Percentiles rank a stretch among this genome's conserved stretches.
Conservation (phyloP, 1,140 invertebrate species). For the Anagrus nilaparvatae region DNA sequence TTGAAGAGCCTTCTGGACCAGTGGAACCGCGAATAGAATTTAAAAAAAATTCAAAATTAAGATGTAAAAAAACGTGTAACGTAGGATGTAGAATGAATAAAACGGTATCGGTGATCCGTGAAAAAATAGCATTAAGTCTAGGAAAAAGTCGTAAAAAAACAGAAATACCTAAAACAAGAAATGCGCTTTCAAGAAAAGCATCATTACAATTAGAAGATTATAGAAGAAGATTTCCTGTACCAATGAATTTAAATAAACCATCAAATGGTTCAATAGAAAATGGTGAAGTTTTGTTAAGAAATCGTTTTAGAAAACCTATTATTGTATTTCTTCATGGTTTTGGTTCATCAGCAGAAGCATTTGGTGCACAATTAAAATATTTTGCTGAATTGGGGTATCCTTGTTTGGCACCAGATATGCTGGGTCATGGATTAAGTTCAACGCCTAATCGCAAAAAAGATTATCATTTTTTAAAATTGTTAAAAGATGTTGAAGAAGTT, state of each 20-base stretch:
- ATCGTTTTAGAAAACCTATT: slow-evolving; percentile 40
- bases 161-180: background rate
- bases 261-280: slow-evolving; percentile 6
- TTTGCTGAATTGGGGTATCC: slow-evolving; percentile 54
- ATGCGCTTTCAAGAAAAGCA: background rate
- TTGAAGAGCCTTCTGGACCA: too few relatives aligned
- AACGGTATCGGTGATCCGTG: slow-evolving; percentile 23
- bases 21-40: slow-evolving; percentile 31
- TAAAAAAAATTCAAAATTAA: slow-evolving; percentile 20
- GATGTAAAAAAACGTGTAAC: too few relatives aligned
- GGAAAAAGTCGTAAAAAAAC: background rate
- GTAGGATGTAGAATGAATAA: slow-evolving; percentile 24
- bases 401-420: slow-evolving; percentile 58
- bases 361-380: slow-evolving; percentile 52
- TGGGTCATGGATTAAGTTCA: slow-evolving; percentile 63
- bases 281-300: slow-evolving; percentile 21
- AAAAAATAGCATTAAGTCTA: slow-evolving; percentile 16
- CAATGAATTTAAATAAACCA: background rate
- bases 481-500: slow-evolving; percentile 50
- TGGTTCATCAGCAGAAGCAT: slow-evolving; percentile 59
- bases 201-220: slow-evolving; percentile 22
- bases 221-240: slow-evolving; percentile 9
- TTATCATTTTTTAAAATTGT: slow-evolving; percentile 56
- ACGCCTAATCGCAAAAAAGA: slow-evolving; percentile 46
- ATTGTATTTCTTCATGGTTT: slow-evolving; percentile 66